These are phyloP conservation scores for Cephalotes varians DNA, from an alignment of 2,888 invertebrate genomes.

Conservation along the genomic window DNA sequence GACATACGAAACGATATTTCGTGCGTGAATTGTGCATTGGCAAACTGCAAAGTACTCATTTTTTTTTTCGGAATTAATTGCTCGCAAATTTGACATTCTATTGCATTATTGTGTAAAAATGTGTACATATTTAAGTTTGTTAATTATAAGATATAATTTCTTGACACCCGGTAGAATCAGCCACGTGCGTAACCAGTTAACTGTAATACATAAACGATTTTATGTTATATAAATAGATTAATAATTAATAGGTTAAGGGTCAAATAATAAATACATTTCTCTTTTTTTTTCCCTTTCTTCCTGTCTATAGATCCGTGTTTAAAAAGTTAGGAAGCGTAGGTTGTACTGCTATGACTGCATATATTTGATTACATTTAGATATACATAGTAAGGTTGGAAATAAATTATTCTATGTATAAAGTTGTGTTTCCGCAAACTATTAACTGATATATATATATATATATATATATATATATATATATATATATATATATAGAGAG, in stretches of 20 bases:
- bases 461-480: no score
- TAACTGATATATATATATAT: no score
- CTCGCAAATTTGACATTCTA: background rate
- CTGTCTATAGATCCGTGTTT: background rate
- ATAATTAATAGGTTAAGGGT: slow-evolving; percentile 48
- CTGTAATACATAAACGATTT: background rate
- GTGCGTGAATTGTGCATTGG: background rate
- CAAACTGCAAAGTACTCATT: background rate
- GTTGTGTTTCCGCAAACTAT: background rate
- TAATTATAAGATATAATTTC: background rate
- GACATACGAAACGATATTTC: background rate
- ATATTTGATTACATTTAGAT: slow-evolving; percentile 20
- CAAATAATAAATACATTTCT: background rate
- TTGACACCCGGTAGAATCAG: background rate
- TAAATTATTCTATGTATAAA: slow-evolving; percentile 21
- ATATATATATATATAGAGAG: no score
- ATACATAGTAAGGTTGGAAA: background rate
- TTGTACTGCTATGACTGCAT: background rate
- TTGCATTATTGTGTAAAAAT: background rate
- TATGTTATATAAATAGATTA: slow-evolving; percentile 33
- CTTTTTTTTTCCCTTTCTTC: background rate
- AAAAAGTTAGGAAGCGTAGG: background rate
- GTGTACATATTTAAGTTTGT: background rate
- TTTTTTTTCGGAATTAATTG: background rate
- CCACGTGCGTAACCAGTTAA: slow-evolving; percentile 5